Percentiles rank a stretch among this genome's conserved stretches.
These are phyloP conservation scores for Eupithecia subfuscata DNA, from an alignment of 2,888 invertebrate species.

Conservation along the genomic window DNA sequence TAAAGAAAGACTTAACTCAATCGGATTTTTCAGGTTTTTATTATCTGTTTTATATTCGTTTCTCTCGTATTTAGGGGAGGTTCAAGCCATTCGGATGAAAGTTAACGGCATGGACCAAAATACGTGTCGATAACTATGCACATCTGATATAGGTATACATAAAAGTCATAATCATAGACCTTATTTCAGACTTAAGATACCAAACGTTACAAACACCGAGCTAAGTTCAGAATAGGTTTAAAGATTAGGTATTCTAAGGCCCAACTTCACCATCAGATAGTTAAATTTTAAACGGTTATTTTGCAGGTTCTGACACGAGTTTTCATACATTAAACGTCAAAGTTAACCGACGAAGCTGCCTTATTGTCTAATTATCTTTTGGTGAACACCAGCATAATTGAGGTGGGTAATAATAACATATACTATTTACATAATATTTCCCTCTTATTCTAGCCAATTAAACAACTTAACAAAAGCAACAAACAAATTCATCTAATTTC, in stretches of 20 bases:
- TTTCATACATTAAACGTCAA: too few species aligned
- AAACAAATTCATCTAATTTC: conserved; percentile 21
- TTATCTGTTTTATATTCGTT: neutral
- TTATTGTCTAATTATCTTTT: too few species aligned
- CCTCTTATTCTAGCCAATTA: neutral
- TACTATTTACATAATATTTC: neutral
- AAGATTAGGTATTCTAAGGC: neutral
- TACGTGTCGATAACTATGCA: neutral
- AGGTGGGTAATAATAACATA: neutral
- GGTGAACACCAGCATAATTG: too few species aligned
- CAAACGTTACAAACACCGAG: neutral
- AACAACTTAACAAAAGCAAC: neutral
- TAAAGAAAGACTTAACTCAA: conserved; percentile 41
- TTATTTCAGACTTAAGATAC: neutral
- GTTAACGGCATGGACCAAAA: neutral
- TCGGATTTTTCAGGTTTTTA: neutral
- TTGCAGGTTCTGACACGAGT: too few species aligned
- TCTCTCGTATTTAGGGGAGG: neutral
- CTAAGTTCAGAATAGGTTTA: neutral
- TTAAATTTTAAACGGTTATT: too few species aligned
- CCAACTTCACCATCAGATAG: too few species aligned
- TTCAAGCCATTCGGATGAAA: neutral
- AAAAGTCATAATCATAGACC: neutral
- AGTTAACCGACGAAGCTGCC: too few species aligned
- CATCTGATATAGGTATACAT: neutral